Base-by-base conservation (phyloP, 2,888 invertebrate genomes). In the Drosophila aldrichi region DNA sequence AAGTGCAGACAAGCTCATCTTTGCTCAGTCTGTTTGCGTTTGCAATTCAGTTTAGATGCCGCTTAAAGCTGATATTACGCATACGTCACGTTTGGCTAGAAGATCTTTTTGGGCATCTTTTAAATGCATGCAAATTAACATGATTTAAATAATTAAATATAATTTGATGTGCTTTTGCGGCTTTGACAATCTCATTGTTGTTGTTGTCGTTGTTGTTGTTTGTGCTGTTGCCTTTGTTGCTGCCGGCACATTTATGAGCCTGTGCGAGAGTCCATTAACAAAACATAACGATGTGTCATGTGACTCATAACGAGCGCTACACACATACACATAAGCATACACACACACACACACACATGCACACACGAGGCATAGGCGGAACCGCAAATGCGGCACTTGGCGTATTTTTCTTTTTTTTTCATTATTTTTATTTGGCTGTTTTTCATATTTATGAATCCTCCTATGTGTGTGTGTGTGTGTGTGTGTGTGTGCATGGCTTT, bases 271-370 rank as follows among this genome's bases (percentile, higher is more conserved):
- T 89, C 89, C 89, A 91, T 91, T 90, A 91, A 91, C 90, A 88
- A 87, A 85, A 82, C 90, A 89, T 91, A 91, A 91, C 91, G 91
- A 91, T 89, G 88, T 91, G 91, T 90, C 90, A 91, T 82, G 82
- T 78, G 82, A 84, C 79, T 81, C 85, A 82, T 81, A 89, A 82
- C 78, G 80, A 81, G 74, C 75, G 60, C 56, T 67, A 62, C 71
- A 58, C 67, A 54, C 74, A n/a, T n/a, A 73, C 63, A 62, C 43
- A 71, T 52, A 57, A 41, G 61, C 44, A 46, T 59, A 51, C 25
- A 20, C 1, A 63, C 57, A 63, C 46, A 74, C 43, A 54, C 48
- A 62, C 49, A n/a, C n/a, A n/a, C n/a, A n/a, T n/a, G n/a, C n/a
- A n/a, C n/a, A 73, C 41, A 54, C 48, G 60, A 49, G 51, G 48